Percentiles rank a stretch among this genome's conserved stretches.
These are phyloP conservation scores for Heliconius cydno DNA, from an alignment of 2,888 invertebrate genomes.

Conservation along the genomic window DNA sequence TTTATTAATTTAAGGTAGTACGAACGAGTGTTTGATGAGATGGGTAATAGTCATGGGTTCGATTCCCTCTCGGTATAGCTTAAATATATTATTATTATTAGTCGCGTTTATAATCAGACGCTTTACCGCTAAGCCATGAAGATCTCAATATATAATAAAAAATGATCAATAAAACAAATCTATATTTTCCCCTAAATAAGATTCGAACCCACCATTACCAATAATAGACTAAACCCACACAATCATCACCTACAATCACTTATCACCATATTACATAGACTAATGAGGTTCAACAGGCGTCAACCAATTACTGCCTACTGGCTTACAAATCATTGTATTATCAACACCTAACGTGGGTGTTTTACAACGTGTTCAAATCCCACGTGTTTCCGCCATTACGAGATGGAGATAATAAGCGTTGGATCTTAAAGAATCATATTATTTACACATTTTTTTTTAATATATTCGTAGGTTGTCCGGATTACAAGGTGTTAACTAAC, in stretches of 20 bases:
- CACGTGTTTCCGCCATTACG: conserved; percentile 40
- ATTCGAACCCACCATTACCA: neutral
- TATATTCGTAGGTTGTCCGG: neutral
- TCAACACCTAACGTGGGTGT: too few relatives aligned
- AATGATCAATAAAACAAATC: too few relatives aligned
- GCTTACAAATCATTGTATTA: conserved; percentile 25
- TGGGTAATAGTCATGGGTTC: neutral
- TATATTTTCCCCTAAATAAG: neutral
- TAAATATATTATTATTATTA: too few relatives aligned
- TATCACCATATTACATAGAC: conserved; percentile 8
- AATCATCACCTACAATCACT: neutral
- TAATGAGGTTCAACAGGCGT: conserved; percentile 19
- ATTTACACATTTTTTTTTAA: neutral
- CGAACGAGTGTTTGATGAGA: neutral
- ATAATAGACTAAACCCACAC: neutral
- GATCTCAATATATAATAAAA: too few relatives aligned
- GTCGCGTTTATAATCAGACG: too few relatives aligned
- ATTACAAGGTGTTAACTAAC: too few relatives aligned
- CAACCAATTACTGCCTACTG: conserved; percentile 11
- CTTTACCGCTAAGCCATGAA: too few relatives aligned
- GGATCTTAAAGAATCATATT: neutral
- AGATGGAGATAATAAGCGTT: conserved; percentile 21
- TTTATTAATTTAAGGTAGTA: neutral
- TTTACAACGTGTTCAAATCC: conserved; percentile 37
- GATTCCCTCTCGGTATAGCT: too few relatives aligned